Evolutionary conservation across 92 coral and sea anemone species (phyloP).

Genomic region (Umimayanthus chanpuru): DNA sequence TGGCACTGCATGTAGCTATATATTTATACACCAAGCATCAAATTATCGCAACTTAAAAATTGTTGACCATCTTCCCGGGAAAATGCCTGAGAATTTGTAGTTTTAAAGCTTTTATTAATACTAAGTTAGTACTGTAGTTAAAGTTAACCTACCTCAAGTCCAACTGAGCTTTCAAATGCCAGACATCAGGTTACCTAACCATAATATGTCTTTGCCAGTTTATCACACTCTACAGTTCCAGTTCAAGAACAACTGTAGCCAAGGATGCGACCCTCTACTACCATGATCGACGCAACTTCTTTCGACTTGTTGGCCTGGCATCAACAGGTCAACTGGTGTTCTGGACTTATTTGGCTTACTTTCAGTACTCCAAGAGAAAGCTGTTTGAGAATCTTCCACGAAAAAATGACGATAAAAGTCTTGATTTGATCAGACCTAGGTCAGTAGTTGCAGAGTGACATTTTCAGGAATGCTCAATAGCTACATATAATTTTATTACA

Average conservation of each 20-base stretch:
- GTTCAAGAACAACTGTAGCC: slow-evolving; percentile 37
- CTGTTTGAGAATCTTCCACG: slow-evolving; percentile 37
- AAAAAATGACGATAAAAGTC: neutral
- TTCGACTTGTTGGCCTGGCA: slow-evolving; percentile 89
- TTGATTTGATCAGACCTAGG: slow-evolving; percentile 13
- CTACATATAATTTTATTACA: too few relatives aligned
- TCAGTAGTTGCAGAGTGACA: neutral
- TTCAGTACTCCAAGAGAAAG: slow-evolving; percentile 70
- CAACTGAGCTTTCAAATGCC: too few relatives aligned
- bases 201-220: neutral
- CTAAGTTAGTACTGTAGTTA: too few relatives aligned
- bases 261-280: slow-evolving; percentile 49
- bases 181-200: too few relatives aligned
- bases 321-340: slow-evolving; percentile 89
- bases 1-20: too few relatives aligned
- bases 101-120: too few relatives aligned
- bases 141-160: too few relatives aligned
- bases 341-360: slow-evolving; percentile 92
- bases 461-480: too few relatives aligned
- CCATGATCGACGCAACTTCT: slow-evolving; percentile 86
- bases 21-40: too few relatives aligned
- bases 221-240: neutral
- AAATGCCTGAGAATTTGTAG: too few relatives aligned
- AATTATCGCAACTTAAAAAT: too few relatives aligned
- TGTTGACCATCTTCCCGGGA: too few relatives aligned